A percentile compares a stretch with the other conserved stretches of the same genome.
phyloP scores from a whole-genome alignment of 92 coral and sea anemone species.

The Ricordea florida region DNA sequence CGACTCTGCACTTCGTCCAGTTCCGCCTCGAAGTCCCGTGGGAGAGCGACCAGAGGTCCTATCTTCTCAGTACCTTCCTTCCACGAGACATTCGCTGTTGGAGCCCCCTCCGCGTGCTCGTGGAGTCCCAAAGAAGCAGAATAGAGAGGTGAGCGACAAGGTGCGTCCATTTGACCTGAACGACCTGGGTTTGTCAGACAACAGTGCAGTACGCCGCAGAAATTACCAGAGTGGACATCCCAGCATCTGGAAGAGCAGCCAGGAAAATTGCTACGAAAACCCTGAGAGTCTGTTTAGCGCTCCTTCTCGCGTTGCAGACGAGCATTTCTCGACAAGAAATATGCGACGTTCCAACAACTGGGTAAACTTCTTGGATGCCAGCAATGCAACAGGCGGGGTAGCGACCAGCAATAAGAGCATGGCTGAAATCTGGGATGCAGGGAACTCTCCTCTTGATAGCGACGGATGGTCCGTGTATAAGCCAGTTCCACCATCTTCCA shows the following conservation, averaged over 20 bases:
- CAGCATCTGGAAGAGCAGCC: conserved; percentile 3
- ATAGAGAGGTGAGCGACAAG: conserved; percentile 6
- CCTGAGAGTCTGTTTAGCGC: conserved; percentile 80
- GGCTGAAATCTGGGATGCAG: conserved; percentile 98
- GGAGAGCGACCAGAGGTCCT: conserved; percentile 39
- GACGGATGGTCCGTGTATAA: conserved; percentile 90
- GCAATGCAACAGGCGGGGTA: conserved; percentile 53
- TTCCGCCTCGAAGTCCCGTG: conserved; percentile 33
- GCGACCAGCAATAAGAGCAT: conserved; percentile 81
- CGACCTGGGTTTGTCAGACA: conserved; percentile 51
- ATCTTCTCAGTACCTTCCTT: conserved; percentile 41
- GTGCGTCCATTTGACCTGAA: conserved; percentile 49
- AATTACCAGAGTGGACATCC: conserved; percentile 33
- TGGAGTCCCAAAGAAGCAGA: conserved; percentile 10
- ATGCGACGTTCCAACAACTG: conserved; percentile 84
- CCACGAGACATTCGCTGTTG: conserved; percentile 61
- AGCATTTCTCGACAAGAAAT: conserved; percentile 61
- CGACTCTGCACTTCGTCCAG: conserved; percentile 56
- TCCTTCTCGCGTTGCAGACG: conserved; percentile 46
- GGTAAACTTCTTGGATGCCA: conserved; percentile 95
- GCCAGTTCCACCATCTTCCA: conserved; percentile 12
- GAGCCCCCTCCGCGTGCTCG: conserved; percentile 66
- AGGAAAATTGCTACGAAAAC: conserved; percentile 49
- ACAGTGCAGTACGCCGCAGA: conserved; percentile 29
- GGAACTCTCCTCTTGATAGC: conserved; percentile 67